Conservation (phyloP, 2,113 vertebrate genomes). For the Jacana jacana region DNA sequence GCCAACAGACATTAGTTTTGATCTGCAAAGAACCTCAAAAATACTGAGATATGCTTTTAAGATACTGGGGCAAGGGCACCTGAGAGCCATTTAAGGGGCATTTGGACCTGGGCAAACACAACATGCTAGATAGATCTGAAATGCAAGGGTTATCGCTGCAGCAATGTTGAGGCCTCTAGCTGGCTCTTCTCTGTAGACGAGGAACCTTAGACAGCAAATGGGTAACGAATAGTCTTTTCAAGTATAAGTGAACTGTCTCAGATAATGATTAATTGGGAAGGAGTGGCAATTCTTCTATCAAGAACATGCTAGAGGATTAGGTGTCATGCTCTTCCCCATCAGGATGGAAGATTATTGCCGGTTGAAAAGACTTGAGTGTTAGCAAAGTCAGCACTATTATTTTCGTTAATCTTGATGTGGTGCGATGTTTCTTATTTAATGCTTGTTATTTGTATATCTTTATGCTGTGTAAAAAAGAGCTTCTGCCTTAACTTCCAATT, state of each 20-base stretch:
- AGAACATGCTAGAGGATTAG: slow-evolving; percentile 49
- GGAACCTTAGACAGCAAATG: not conserved
- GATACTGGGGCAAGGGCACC: not conserved
- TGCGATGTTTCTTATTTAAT: slow-evolving; percentile 67
- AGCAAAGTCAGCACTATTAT: slow-evolving; percentile 69
- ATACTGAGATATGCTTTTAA: not conserved
- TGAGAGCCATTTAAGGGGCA: not conserved
- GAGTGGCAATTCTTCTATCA: slow-evolving; percentile 35
- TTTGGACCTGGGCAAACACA: not conserved
- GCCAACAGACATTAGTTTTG: not conserved
- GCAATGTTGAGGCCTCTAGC: not conserved
- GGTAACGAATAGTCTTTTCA: not conserved
- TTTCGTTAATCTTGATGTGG: slow-evolving; percentile 61
- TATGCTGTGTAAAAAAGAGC: not conserved
- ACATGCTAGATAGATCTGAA: not conserved
- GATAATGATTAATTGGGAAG: slow-evolving; percentile 54
- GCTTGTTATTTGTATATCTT: slow-evolving; percentile 65
- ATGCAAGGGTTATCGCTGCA: not conserved
- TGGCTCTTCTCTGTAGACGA: not conserved
- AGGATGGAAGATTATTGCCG: slow-evolving; percentile 56
- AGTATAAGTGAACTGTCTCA: not conserved
- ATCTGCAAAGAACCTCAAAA: not conserved
- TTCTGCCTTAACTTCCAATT: slow-evolving; percentile 36
- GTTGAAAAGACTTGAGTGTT: slow-evolving; percentile 61
- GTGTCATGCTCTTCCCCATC: slow-evolving; percentile 28